Conservation (phyloP, 2,113 vertebrate genomes). For the Rutilus rutilus region DNA sequence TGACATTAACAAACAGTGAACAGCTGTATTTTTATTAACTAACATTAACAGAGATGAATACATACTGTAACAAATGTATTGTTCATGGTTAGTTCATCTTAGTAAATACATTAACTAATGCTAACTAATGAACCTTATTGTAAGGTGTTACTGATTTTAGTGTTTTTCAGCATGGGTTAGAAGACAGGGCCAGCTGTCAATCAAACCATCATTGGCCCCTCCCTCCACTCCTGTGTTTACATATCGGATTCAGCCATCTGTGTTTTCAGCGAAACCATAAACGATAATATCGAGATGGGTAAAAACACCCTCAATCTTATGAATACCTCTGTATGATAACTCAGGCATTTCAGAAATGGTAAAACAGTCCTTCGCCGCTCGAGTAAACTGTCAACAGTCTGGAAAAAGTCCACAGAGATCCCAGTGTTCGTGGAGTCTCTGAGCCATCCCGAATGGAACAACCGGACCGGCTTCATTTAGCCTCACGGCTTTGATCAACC, state of each 20-base stretch:
- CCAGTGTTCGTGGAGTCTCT: slow-evolving; percentile 37
- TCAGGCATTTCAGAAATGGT: slow-evolving; percentile 63
- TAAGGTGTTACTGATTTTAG: too few species aligned
- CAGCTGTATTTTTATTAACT: too few species aligned
- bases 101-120: too few species aligned
- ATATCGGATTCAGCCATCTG: slow-evolving; percentile 23
- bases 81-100: too few species aligned
- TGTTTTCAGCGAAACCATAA: slow-evolving; percentile 28
- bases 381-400: slow-evolving; percentile 57
- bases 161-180: too few species aligned
- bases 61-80: too few species aligned
- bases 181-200: slow-evolving; percentile 14
- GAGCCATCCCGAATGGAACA: slow-evolving; percentile 47
- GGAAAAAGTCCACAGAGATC: slow-evolving; percentile 60
- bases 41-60: too few species aligned
- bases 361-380: slow-evolving; percentile 62
- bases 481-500: slow-evolving; percentile 50
- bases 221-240: slow-evolving; percentile 44
- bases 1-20: too few species aligned
- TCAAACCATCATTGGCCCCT: slow-evolving; percentile 30
- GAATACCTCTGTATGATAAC: slow-evolving; percentile 57
- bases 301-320: slow-evolving; percentile 52
- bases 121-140: too few species aligned
- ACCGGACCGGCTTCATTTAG: slow-evolving; percentile 35
- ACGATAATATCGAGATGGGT: slow-evolving; percentile 51